These are phyloP conservation scores for Ectemnius cavifrons DNA, from an alignment of 2,888 invertebrate species.

Conservation along the genomic window DNA sequence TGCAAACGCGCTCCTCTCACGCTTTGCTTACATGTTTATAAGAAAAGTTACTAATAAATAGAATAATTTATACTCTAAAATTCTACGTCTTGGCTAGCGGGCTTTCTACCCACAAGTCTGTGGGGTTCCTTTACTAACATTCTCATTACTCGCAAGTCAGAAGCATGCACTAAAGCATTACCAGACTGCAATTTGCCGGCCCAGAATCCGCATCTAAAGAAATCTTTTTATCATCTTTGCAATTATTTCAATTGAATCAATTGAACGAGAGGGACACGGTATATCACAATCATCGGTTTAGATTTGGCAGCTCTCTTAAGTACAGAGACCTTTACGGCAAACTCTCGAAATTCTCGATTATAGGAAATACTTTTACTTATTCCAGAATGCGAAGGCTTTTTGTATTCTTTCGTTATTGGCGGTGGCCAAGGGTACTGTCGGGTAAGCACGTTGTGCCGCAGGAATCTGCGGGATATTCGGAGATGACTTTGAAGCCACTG, in stretches of 20 bases:
- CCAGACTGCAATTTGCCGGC: background rate
- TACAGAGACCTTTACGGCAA: background rate
- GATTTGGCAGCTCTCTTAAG: background rate
- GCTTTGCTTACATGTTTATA: background rate
- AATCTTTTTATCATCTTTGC: too few species aligned
- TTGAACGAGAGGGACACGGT: background rate
- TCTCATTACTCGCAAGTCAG: background rate
- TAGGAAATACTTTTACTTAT: slow-evolving; percentile 58
- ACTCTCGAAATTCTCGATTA: background rate
- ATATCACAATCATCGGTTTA: background rate
- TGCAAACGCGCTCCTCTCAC: too few species aligned
- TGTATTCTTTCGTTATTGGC: slow-evolving; percentile 74
- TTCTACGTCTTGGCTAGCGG: background rate
- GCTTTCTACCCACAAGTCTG: background rate
- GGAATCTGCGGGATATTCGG: slow-evolving; percentile 32
- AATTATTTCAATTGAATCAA: too few species aligned
- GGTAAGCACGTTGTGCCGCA: slow-evolving; percentile 40
- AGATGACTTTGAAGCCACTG: slow-evolving; percentile 47
- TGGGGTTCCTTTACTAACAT: background rate
- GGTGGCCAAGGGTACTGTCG: slow-evolving; percentile 47
- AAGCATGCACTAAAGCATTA: background rate
- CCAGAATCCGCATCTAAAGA: too few species aligned
- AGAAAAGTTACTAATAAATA: slow-evolving; percentile 29
- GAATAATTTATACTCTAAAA: slow-evolving; percentile 8
- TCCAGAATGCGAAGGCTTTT: slow-evolving; percentile 79